Percentiles rank a stretch among this genome's conserved stretches.
Conservation (phyloP, 64 coral and sea anemone species). For the Montipora efflorescens region DNA sequence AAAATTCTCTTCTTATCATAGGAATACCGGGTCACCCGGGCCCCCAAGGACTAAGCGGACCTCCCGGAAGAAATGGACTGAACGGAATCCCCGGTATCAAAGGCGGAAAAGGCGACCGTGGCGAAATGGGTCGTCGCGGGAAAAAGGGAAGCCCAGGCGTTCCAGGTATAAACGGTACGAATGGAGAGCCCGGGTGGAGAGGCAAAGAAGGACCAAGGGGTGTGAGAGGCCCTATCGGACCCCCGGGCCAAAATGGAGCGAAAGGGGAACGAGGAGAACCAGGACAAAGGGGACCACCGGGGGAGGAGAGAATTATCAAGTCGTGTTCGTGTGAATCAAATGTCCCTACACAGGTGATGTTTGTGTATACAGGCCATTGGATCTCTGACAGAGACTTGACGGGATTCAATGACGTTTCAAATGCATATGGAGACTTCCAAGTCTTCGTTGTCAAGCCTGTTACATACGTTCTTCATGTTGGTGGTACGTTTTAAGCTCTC, state of each 20-base stretch:
- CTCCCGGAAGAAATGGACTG: slow-evolving; percentile 88
- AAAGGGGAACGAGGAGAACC: slow-evolving; percentile 57
- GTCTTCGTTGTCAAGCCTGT: slow-evolving; percentile 69
- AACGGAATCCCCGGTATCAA: slow-evolving; percentile 75
- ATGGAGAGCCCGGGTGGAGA: slow-evolving; percentile 87
- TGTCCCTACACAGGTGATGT: slow-evolving; percentile 86
- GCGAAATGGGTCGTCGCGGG: slow-evolving; percentile 62
- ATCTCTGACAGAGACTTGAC: slow-evolving; percentile 77
- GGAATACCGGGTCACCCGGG: slow-evolving; percentile 82
- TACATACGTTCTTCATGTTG: slow-evolving; percentile 88
- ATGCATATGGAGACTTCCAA: slow-evolving; percentile 81
- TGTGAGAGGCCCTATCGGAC: slow-evolving; percentile 68
- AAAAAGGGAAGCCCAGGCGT: slow-evolving; percentile 65
- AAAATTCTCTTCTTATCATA: background rate
- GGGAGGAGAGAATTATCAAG: slow-evolving; percentile 45
- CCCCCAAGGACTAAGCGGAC: slow-evolving; percentile 73
- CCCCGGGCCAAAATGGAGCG: slow-evolving; percentile 34
- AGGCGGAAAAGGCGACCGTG: slow-evolving; percentile 71
- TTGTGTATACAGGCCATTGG: slow-evolving; percentile 75
- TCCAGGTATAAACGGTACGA: slow-evolving; percentile 78
- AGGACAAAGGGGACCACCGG: slow-evolving; percentile 76
- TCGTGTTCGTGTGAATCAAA: slow-evolving; percentile 69
- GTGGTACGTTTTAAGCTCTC: slow-evolving; percentile 49
- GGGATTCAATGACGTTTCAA: slow-evolving; percentile 79
- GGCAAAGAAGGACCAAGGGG: slow-evolving; percentile 88